Evolutionary conservation across 1,140 invertebrate species (phyloP), one percentile per base, ranked within the genome.

Genomic region (Phymorhynchus buccinoides): DNA sequence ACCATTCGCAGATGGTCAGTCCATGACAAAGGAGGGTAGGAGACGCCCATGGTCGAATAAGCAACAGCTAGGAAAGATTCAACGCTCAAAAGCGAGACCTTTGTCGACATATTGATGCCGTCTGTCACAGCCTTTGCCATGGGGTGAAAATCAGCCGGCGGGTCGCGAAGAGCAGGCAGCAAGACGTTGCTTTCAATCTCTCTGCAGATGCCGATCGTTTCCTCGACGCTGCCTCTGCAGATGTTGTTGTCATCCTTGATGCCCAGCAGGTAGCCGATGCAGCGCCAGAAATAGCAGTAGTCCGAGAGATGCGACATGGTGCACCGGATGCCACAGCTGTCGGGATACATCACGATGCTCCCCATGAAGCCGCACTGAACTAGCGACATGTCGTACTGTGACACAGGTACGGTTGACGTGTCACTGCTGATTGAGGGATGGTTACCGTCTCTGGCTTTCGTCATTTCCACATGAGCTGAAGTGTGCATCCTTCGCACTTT

Each of bases 211-310:
- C 89, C 71, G 73, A 88, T 87, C 1, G 94, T 90, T 41, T 94
- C 93, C 32, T 92, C 88, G 48, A 94, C 87, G 42, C 88, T 92
- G 0, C 94, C 94, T 0, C 90, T 89, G 87, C 95, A 95, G 41
- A 95, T 93, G 87, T 96, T 96, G 86, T 93, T 95, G 95, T 95
- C 95, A 88, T 98, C 97, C 86, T 97, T 95, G 27, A 97, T 95
- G 2, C 97, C 97, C 73, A 98, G 94, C 89, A 96, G 92, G 88
- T 96, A 95, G 0, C 97, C 97, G 44, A 98, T 95, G 1, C 96
- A 95, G 68, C 95, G 94, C 97, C 97, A 98, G 88, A 97, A 95
- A 91, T 98, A 97, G 1, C 96, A 92, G 79, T 96, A 96, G n/a
- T 95, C 95, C 78, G 96, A 95, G n/a, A 96, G 89, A 80, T 96